Conservation (phyloP, 2,888 invertebrate genomes). For the Pardosa pseudoannulata region DNA sequence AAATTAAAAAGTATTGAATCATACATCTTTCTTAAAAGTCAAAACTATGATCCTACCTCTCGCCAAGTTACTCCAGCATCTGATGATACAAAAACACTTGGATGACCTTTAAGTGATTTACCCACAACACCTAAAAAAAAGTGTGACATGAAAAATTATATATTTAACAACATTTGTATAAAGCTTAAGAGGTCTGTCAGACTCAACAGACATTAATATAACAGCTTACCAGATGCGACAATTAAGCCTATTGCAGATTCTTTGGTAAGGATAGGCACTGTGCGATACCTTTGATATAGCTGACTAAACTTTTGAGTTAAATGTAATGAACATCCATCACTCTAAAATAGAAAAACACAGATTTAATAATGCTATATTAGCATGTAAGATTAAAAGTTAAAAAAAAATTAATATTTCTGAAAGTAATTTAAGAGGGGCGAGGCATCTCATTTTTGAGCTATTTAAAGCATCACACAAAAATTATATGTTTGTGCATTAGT, state of each 20-base stretch:
- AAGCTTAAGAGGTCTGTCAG: too few relatives aligned
- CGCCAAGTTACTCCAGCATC: conserved; percentile 91
- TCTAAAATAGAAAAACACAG: conserved; percentile 74
- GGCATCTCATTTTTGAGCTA: too few relatives aligned
- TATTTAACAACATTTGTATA: too few relatives aligned
- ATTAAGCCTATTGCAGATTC: conserved; percentile 92
- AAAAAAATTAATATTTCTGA: too few relatives aligned
- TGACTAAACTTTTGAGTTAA: conserved; percentile 91
- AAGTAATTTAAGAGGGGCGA: too few relatives aligned
- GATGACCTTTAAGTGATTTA: conserved; percentile 85
- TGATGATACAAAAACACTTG: conserved; percentile 87
- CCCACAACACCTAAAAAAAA: conserved; percentile 81
- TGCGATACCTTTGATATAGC: conserved; percentile 87
- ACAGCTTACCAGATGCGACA: conserved; percentile 84
- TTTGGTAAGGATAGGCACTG: conserved; percentile 89
- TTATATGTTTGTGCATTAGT: too few relatives aligned
- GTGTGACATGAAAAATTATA: too few relatives aligned
- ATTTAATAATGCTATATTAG: too few relatives aligned
- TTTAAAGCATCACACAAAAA: too few relatives aligned
- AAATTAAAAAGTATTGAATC: not conserved
- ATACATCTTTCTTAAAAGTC: not conserved
- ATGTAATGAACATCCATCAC: conserved; percentile 86
- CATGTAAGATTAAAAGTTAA: too few relatives aligned
- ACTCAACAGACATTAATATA: not conserved
- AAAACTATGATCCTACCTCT: conserved; percentile 79